Evolutionary conservation across 2,113 vertebrate species (phyloP), one percentile per base, ranked within the genome.

Genomic region (Mirounga angustirostris): DNA sequence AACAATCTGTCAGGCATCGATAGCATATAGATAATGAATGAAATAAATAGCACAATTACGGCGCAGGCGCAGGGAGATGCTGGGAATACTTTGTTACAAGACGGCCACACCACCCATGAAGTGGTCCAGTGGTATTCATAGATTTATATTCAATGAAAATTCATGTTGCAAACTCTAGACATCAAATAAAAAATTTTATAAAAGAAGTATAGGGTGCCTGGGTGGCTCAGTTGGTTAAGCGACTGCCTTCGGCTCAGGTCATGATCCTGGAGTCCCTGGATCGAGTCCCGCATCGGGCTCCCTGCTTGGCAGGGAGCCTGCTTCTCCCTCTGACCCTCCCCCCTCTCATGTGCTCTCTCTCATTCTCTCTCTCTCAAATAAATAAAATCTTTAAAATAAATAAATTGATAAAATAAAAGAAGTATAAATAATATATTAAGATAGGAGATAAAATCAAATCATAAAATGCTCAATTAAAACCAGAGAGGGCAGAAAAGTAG

Each of bases 21-120:
- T 3, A 59, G 8, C 33, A 8, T 7, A 10, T 0, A 7, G 24
- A 14, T 30, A 11, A 5, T 28, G 40, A 22, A 11, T 46, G 46
- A 46, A 8, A 8, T 3, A 33, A n/a, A 33, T 6, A 3, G 30
- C 9, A 24, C 7, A 19, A 46, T 5, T 4, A 7, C 7, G 16
- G 11, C 3, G 0, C 6, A 50, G 43, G 26, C 0, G 0, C 10
- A 33, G 16, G 2, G 13, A 26, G 15, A 7, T 6, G 12, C 0
- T 8, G 36, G 9, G 30, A 43, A 9, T 6, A 8, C 7, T 5
- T 5, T 6, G 11, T 7, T 4, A 10, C 16, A 6, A 65, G 56
- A 4, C 7, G 6, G 11, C 33, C 7, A 11, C 15, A 7, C 5
- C 26, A 3, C 28, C 5, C 26, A 0, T 14, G 15, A 78, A 33